Evolutionary conservation across 2,797 vertebrate genomes (phyloP).

Genomic region (Eidolon dupreanum): DNA sequence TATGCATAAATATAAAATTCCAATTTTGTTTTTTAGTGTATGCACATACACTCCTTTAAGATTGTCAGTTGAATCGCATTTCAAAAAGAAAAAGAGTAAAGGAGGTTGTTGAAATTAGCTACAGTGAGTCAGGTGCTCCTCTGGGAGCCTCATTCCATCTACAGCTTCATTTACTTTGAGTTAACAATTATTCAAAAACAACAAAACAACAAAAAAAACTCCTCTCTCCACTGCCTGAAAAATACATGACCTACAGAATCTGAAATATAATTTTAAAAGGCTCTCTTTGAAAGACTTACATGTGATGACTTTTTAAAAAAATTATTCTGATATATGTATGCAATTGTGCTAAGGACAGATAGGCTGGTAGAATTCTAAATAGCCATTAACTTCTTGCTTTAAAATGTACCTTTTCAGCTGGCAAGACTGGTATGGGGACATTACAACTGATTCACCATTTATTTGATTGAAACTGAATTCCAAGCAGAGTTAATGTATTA

Average conservation of each 20-base stretch:
- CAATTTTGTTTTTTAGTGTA: not conserved
- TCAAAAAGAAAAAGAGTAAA: constrained; percentile 16
- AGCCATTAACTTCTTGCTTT: constrained; percentile 1
- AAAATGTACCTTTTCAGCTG: not conserved
- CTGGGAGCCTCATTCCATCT: not conserved
- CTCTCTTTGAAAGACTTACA: not conserved
- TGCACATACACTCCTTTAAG: not conserved
- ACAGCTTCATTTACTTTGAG: not conserved
- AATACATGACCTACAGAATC: not conserved
- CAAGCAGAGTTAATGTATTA: constrained; percentile 7
- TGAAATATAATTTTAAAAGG: not conserved
- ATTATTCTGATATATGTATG: not conserved
- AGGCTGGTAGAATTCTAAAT: not conserved
- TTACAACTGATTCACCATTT: not conserved
- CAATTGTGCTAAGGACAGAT: not conserved
- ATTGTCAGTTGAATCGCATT: not conserved
- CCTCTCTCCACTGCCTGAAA: not conserved
- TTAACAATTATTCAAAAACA: constrained; percentile 32
- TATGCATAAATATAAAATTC: not conserved
- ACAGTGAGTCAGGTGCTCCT: not conserved
- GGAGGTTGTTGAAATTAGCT: not conserved
- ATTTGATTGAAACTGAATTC: not conserved
- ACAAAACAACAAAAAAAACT: not conserved
- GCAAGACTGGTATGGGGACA: not conserved
- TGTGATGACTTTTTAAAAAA: not conserved